A percentile compares a stretch with the other conserved stretches of the same genome.
Evolutionary conservation across 2,888 invertebrate genomes (phyloP).

Genomic region (Thalpophila matura): DNA sequence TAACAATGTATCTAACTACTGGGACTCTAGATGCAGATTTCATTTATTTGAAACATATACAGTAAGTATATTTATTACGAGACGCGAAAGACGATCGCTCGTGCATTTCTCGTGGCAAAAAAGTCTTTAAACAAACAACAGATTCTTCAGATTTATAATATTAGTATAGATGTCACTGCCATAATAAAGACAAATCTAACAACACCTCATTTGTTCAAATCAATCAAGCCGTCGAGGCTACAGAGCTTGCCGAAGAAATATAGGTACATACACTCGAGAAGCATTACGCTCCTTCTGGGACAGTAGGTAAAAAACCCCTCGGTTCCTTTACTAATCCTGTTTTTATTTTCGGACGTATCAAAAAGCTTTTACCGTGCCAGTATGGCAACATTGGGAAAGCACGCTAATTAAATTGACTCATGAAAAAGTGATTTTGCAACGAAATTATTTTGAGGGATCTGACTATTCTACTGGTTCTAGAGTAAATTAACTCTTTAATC

Average conservation of each 20-base stretch:
- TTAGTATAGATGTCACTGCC: too few species aligned
- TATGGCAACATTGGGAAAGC: constrained; percentile 4
- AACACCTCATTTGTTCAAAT: too few species aligned
- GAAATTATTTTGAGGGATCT: neutral
- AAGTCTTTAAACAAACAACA: too few species aligned
- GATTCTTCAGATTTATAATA: too few species aligned
- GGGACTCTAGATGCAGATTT: constrained; percentile 5
- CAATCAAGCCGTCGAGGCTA: too few species aligned
- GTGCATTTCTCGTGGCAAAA: too few species aligned
- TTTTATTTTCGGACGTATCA: neutral
- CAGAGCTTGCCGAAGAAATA: too few species aligned
- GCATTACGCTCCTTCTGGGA: too few species aligned
- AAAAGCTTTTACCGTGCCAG: constrained; percentile 19
- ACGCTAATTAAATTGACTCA: constrained; percentile 11
- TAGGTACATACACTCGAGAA: too few species aligned
- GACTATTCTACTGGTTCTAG: neutral
- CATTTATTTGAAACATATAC: constrained; percentile 12
- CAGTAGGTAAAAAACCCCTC: neutral
- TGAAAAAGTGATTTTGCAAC: neutral
- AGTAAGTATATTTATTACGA: too few species aligned
- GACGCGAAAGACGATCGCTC: too few species aligned
- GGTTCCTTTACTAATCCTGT: neutral
- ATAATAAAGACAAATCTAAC: too few species aligned
- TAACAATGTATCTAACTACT: constrained; percentile 25
- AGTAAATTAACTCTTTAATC: neutral